Evolutionary conservation across 2,888 invertebrate genomes (phyloP).

Genomic region (Patella pellucida): DNA sequence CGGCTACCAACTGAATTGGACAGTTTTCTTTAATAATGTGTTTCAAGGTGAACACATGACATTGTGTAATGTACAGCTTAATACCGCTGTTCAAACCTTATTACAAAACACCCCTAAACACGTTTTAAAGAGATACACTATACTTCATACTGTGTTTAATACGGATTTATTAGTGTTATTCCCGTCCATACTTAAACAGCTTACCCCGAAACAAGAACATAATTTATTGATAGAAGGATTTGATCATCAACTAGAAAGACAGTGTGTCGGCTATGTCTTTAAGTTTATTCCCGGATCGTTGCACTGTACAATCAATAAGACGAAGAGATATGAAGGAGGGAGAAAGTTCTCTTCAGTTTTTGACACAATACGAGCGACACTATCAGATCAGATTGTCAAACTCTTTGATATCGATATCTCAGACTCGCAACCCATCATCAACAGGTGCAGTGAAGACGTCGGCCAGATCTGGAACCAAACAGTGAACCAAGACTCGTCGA

Average conservation of each 20-base stretch:
- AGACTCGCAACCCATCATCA: conserved; percentile 18
- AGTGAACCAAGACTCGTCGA: conserved; percentile 9
- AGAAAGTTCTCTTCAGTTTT: conserved; percentile 11
- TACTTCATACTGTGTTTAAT: conserved; percentile 43
- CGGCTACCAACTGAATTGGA: conserved; percentile 39
- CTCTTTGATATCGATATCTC: conserved; percentile 17
- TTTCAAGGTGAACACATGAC: conserved; percentile 25
- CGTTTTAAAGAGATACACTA: conserved; percentile 43
- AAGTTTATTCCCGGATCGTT: conserved; percentile 16
- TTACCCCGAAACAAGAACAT: conserved; percentile 11
- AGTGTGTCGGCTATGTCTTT: conserved; percentile 17
- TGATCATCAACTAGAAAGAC: conserved; percentile 10
- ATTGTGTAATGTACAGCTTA: conserved; percentile 30
- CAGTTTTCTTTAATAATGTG: conserved; percentile 31
- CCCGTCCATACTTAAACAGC: conserved; percentile 27
- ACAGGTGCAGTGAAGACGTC: conserved; percentile 18
- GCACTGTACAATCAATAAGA: conserved; percentile 11
- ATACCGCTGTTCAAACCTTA: conserved; percentile 35
- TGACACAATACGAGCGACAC: conserved; percentile 11
- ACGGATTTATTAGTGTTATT: conserved; percentile 45
- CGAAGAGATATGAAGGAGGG: conserved; percentile 5
- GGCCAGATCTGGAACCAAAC: conserved; percentile 13
- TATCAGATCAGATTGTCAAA: conserved; percentile 16
- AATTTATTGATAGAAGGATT: not conserved
- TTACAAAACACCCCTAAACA: conserved; percentile 36